These are phyloP conservation scores for Sepiola atlantica DNA, from an alignment of 2,888 invertebrate genomes.

Conservation along the genomic window DNA sequence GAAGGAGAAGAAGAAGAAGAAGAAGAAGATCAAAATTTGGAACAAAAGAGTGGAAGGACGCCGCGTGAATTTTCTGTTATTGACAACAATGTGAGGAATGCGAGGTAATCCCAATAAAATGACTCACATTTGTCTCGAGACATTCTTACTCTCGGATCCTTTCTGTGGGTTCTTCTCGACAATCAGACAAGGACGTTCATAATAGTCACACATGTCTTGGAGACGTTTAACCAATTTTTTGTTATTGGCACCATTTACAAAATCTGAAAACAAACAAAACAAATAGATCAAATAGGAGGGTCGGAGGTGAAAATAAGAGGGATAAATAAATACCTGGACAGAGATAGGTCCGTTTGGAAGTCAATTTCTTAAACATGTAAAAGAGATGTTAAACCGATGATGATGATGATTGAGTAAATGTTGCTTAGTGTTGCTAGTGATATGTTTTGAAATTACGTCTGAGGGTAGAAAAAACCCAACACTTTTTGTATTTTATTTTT, in stretches of 20 bases:
- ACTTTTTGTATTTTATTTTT: too few relatives aligned
- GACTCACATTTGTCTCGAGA: conserved; percentile 52
- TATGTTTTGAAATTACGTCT: too few relatives aligned
- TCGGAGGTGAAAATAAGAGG: too few relatives aligned
- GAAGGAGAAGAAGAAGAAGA: neutral
- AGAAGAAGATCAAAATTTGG: too few relatives aligned
- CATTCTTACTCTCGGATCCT: conserved; percentile 60
- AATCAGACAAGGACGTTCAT: conserved; percentile 70
- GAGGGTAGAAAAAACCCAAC: too few relatives aligned
- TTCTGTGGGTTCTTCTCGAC: conserved; percentile 70
- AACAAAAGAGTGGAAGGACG: neutral
- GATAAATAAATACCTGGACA: too few relatives aligned
- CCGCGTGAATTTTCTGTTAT: neutral
- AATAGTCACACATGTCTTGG: conserved; percentile 65
- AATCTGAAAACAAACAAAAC: conserved; percentile 58
- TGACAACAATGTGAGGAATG: neutral
- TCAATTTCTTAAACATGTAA: too few relatives aligned
- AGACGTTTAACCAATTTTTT: conserved; percentile 66
- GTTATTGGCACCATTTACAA: conserved; percentile 68
- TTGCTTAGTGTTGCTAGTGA: too few relatives aligned
- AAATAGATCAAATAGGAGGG: too few relatives aligned
- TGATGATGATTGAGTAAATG: too few relatives aligned
- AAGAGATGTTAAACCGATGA: too few relatives aligned
- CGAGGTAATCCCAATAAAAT: neutral
- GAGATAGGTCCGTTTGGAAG: too few relatives aligned